Conservation (phyloP, 1,140 invertebrate genomes). For the Helicoverpa zea region DNA sequence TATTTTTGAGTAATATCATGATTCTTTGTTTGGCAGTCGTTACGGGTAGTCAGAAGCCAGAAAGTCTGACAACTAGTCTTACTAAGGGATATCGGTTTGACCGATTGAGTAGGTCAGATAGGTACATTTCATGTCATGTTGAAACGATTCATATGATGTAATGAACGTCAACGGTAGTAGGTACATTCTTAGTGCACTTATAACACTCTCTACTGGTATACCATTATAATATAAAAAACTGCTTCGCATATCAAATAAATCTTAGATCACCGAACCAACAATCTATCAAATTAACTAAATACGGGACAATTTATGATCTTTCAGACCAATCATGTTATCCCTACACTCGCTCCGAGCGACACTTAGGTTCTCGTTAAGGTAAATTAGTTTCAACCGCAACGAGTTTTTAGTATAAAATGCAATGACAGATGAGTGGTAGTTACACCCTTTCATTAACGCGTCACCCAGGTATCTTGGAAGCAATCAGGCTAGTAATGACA, state of each 20-base stretch:
- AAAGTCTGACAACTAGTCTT: too few relatives aligned
- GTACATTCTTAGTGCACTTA: too few relatives aligned
- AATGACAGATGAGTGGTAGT: slow-evolving; percentile 30
- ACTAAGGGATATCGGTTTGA: too few relatives aligned
- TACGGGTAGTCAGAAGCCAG: too few relatives aligned
- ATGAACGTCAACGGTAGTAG: too few relatives aligned
- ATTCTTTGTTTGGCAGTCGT: too few relatives aligned
- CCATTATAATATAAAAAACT: too few relatives aligned
- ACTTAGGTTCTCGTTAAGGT: neutral
- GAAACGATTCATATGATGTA: too few relatives aligned
- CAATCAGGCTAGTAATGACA: slow-evolving; percentile 61
- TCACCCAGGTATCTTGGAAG: slow-evolving; percentile 29
- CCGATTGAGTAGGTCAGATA: too few relatives aligned
- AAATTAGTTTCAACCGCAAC: slow-evolving; percentile 12
- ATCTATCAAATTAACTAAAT: slow-evolving; percentile 18
- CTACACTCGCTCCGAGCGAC: slow-evolving; percentile 10
- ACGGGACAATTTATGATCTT: slow-evolving; percentile 26
- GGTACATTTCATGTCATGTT: too few relatives aligned
- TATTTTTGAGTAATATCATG: too few relatives aligned
- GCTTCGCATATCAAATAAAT: neutral
- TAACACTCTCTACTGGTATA: too few relatives aligned
- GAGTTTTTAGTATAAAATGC: slow-evolving; percentile 15
- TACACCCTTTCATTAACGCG: slow-evolving; percentile 14
- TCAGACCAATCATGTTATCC: slow-evolving; percentile 13
- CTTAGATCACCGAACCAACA: neutral